Evolutionary conservation across 2,113 vertebrate species (phyloP).

Genomic region (Carassius gibelio): DNA sequence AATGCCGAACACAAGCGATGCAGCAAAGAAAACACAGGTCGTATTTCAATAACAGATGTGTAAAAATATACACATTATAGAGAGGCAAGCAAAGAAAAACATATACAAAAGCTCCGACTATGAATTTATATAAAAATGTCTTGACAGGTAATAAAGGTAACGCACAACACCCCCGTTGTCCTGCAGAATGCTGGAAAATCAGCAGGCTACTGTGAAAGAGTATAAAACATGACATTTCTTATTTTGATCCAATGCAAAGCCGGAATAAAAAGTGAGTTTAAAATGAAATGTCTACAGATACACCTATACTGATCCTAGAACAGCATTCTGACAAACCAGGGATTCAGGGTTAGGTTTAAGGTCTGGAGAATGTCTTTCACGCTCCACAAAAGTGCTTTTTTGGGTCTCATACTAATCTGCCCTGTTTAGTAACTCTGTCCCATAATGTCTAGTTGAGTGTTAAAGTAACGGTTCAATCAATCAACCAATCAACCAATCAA

Average conservation of each 20-base stretch:
- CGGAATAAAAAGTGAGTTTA: neutral
- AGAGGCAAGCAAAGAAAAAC: neutral
- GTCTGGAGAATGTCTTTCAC: no score
- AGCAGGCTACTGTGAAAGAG: neutral
- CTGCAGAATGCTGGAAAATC: conserved; percentile 4
- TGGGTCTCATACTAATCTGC: no score
- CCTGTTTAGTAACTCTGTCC: no score
- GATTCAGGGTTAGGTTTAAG: neutral
- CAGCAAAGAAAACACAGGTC: neutral
- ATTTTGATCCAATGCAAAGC: neutral
- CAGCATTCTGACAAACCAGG: neutral
- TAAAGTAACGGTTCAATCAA: neutral
- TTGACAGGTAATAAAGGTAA: neutral
- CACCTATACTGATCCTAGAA: neutral
- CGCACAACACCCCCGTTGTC: neutral
- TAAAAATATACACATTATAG: neutral
- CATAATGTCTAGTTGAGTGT: no score
- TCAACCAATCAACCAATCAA: no score
- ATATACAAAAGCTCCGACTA: neutral
- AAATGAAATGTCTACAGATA: neutral
- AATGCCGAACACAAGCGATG: conserved; percentile 13
- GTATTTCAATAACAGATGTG: conserved; percentile 18
- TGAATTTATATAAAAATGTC: neutral
- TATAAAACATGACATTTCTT: conserved; percentile 15
- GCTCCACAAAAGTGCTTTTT: neutral